These are phyloP conservation scores for Andrena hattorfiana DNA, from an alignment of 2,888 invertebrate species.

Conservation along the genomic window DNA sequence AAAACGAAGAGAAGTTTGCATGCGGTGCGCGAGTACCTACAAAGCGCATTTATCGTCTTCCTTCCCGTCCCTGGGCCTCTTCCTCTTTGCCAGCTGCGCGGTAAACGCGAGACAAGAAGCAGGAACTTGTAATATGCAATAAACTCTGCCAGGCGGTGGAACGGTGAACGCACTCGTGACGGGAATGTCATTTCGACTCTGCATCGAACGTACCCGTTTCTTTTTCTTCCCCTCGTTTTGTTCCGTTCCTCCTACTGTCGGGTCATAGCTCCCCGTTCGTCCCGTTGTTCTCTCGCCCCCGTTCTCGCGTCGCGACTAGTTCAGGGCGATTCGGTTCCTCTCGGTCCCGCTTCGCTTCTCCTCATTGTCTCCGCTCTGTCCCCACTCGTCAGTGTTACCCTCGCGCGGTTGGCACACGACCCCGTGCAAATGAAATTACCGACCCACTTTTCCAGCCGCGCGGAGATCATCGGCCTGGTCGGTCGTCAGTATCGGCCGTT, in stretches of 20 bases:
- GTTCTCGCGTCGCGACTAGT: constrained; percentile 25
- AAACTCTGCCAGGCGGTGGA: constrained; percentile 58
- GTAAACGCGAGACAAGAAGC: constrained; percentile 32
- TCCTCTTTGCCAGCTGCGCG: background rate
- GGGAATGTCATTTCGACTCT: constrained; percentile 73
- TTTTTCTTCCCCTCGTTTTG: constrained; percentile 3
- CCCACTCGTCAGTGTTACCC: constrained; percentile 22
- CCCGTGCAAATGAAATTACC: constrained; percentile 77
- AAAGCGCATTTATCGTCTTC: constrained; percentile 19
- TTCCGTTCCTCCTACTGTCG: background rate
- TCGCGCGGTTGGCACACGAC: constrained; percentile 53
- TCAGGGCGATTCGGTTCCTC: constrained; percentile 16
- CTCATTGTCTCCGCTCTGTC: constrained; percentile 22
- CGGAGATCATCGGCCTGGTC: constrained; percentile 59
- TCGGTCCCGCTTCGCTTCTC: constrained; percentile 4
- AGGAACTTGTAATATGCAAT: constrained; percentile 68
- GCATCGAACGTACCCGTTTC: constrained; percentile 45
- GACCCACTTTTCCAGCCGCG: constrained; percentile 63
- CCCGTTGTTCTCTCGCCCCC: constrained; percentile 28
- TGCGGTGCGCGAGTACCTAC: background rate
- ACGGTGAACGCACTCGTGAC: constrained; percentile 64
- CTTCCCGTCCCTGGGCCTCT: background rate
- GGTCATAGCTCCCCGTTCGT: background rate
- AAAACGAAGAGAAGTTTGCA: background rate
- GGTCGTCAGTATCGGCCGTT: constrained; percentile 43